Base-by-base conservation (phyloP, 1,140 invertebrate genomes). In the Drosophila santomea region DNA sequence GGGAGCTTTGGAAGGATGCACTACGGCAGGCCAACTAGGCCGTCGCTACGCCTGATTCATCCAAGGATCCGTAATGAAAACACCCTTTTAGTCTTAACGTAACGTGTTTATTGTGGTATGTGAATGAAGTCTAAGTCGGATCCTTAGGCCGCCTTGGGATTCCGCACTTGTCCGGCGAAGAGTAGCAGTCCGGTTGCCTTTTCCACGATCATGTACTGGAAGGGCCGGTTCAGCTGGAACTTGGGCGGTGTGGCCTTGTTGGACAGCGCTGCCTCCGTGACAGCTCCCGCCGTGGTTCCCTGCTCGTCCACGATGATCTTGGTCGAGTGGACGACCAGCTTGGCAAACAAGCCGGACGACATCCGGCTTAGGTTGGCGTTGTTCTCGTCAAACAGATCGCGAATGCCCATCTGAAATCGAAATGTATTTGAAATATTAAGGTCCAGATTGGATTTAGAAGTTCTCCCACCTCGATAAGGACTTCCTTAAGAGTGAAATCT, bases 261-360 rank as follows among this genome's bases (percentile, higher is more conserved):
- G 25, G 88, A 80, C 50, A 95, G 93, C 23, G 93, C 90, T 1
- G 93, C 93, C 17, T 93, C 93, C 60, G 93, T 82, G 36, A 92
- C 95, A 0, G 95, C 96, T 8, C 95, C 93, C 10, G 96, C 96
- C 25, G 95, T 94, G 11, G 95, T 97, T 23, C 97, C 97, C 81
- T 96, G 94, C 92, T 98, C 97, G 63, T 96, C 95, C 0, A 98
- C 95, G 80, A 97, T 95, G 79, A 98, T 96, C 76, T 95, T 95
- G 14, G 96, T 95, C 85, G 96, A 96, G 80, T 97, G 97, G 12
- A 97, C 85, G 7, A 93, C 93, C 84, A 90, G 93, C 77, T 84
- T 96, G 74, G 94, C 93, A 93, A 80, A 95, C 50, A 95, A 60
- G 56, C 94, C 92, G 10, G 93, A 86, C 1, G 94, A 92, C 38